Evolutionary conservation across 2,797 vertebrate genomes (phyloP), one percentile per base, ranked within the genome.

Genomic region (Onychomys leucogaster): DNA sequence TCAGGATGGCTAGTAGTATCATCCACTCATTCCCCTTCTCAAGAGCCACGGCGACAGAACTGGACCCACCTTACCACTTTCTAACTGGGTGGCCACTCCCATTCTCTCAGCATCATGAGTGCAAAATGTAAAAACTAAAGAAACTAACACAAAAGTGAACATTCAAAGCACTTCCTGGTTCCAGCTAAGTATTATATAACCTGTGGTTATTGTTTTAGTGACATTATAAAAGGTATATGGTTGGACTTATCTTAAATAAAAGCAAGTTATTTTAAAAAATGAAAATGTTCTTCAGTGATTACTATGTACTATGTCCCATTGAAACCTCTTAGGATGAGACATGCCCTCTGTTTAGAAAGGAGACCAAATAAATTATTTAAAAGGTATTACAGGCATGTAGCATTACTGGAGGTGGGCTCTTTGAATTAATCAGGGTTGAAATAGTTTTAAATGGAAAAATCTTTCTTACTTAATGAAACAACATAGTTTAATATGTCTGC

Each of bases 381-480:
- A 94, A 89, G 29, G 19, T 80, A 37, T 90, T 82, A 86, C 94
- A 96, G 57, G 87, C 49, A 86, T 57, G 84, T 13, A 81, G 63
- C 69, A 75, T 46, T 84, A 46, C 43, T 88, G 10, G 57, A 94
- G 75, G 81, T 2, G 32, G 43, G 82, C 61, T 86, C 69, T 71
- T 46, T 91, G 82, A 95, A 92, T 96, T 98, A 89, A 91, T 94
- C 83, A 87, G 69, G 67, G 83, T 29, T 49, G n/a, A 96, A 94
- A 94, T 80, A 94, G 89, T 80, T 95, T 89, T 87, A 96, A 97
- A 76, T 46, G 21, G 46, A 92, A 65, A 67, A 86, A n/a, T 83
- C 88, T 95, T 94, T 77, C 86, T 95, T 84, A 94, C 77, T 91
- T 91, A 96, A 69, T 52, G 14, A 96, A 96, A 43, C 34, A 87